These are phyloP conservation scores for Empis stercorea DNA, from an alignment of 2,888 invertebrate genomes.

Conservation along the genomic window DNA sequence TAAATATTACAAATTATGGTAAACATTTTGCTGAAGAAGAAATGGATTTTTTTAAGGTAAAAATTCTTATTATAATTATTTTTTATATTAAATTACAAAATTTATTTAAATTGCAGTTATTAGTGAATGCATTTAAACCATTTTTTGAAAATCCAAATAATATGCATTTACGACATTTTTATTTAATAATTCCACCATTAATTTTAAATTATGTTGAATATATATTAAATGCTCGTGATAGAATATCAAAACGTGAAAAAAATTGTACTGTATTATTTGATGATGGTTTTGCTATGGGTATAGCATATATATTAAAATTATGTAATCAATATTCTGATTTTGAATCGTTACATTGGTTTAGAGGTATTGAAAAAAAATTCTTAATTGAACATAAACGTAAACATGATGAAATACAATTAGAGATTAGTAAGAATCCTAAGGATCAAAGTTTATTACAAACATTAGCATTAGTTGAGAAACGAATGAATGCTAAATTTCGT, in stretches of 20 bases:
- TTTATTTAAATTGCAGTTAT: conserved; percentile 54
- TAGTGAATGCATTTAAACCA: conserved; percentile 85
- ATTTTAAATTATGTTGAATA: conserved; percentile 93
- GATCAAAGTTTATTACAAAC: conserved; percentile 89
- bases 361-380: conserved; percentile 67
- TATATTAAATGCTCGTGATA: conserved; percentile 81
- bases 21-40: conserved; percentile 67
- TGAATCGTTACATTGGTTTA: conserved; percentile 92
- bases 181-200: conserved; percentile 82
- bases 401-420: conserved; percentile 44
- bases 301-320: conserved; percentile 82
- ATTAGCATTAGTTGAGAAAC: conserved; percentile 72
- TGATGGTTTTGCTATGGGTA: conserved; percentile 95
- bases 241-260: conserved; percentile 66
- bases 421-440: conserved; percentile 56
- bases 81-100: too few species aligned
- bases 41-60: conserved; percentile 30
- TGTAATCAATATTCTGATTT: conserved; percentile 76
- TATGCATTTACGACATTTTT: conserved; percentile 82
- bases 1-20: conserved; percentile 62
- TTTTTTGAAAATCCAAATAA: conserved; percentile 78
- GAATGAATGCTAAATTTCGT: conserved; percentile 61
- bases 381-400: conserved; percentile 46
- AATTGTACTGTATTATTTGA: conserved; percentile 83
- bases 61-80: too few species aligned